Base-by-base conservation (phyloP, 2,113 vertebrate species). In the Piaya cayana region DNA sequence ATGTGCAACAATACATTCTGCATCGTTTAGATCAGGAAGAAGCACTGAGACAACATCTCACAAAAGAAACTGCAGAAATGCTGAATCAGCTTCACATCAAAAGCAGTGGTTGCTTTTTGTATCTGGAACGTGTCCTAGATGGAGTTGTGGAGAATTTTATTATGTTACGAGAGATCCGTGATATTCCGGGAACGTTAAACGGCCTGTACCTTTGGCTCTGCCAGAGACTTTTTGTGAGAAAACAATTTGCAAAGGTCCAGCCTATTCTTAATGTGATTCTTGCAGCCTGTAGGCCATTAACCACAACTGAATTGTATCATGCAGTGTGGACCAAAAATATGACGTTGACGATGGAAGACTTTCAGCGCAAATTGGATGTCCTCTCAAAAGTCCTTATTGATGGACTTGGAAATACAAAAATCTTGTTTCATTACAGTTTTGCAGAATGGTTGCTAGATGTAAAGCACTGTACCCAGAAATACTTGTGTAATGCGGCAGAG, bases 141-240 rank as follows among this genome's bases (percentile, higher is more conserved):
- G 99, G 99, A 25, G 99, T 99, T 15, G 99, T 99, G 68, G 99
- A 99, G 97, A 99, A 98, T 83, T 99, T 99, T 62, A 99, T 99
- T 91, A 99, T 99, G 99, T 96, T 99, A 27, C 98, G 99, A 15
- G 99, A 99, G 97, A 99, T 99, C 91, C 99, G 99, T 6, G 99
- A 99, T 96, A 99, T 99, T 96, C 99, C 99, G 1, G 99, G 99
- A 64, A 99, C 99, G 0, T 98, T 99, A 43, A 99, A 99, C 5
- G 99, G 99, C 82, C 98, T 99, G 4, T 99, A 99, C 92, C 98
- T 99, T 91, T 99, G 99, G 99, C 99, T 99, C n/a, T 99, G 99
- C 95, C 99, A 99, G 94, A 98, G 99, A 94, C 99, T 99, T 77
- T 99, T 99, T 97, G 99, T 99, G 89, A 98, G 99, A 82, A 99